These are phyloP conservation scores for Liasis olivaceus DNA, from an alignment of 2,797 vertebrate species.

Conservation along the genomic window DNA sequence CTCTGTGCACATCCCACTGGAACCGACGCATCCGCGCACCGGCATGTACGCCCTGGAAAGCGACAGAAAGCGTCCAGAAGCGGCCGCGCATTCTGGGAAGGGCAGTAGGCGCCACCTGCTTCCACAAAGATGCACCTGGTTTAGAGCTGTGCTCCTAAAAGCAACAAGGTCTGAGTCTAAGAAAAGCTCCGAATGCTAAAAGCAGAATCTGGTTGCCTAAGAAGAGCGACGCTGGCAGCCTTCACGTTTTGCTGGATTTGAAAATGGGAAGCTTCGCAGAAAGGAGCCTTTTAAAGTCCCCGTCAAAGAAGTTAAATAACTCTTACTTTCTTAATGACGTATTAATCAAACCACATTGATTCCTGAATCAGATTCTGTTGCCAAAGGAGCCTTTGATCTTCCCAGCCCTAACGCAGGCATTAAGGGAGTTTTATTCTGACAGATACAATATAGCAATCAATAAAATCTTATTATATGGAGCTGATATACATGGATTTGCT, in stretches of 20 bases:
- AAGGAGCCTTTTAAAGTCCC: conserved; percentile 45
- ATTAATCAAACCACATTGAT: conserved; percentile 68
- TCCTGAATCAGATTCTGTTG: conserved; percentile 51
- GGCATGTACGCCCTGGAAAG: background rate
- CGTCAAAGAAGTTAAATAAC: conserved; percentile 68
- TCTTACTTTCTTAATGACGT: conserved; percentile 66
- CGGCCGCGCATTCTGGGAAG: background rate
- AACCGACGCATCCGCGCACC: background rate
- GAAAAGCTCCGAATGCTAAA: conserved; percentile 3
- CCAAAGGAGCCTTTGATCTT: conserved; percentile 57
- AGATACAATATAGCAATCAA: conserved; percentile 69
- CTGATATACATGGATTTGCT: conserved; percentile 65
- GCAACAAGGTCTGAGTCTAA: background rate
- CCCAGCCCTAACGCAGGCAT: conserved; percentile 54
- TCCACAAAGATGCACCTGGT: too few species aligned
- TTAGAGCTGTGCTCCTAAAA: background rate
- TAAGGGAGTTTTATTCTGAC: conserved; percentile 69
- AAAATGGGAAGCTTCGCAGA: conserved; percentile 50
- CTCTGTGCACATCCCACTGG: background rate
- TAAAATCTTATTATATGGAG: conserved; percentile 68
- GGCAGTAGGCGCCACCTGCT: background rate
- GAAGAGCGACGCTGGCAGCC: background rate
- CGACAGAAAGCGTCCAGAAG: background rate
- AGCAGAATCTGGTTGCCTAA: background rate
- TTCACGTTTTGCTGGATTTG: conserved; percentile 3